Percentiles rank a stretch among this genome's conserved stretches.
phyloP scores from a whole-genome alignment of 2,888 invertebrate genomes.

The Trissoscelio sp. region DNA sequence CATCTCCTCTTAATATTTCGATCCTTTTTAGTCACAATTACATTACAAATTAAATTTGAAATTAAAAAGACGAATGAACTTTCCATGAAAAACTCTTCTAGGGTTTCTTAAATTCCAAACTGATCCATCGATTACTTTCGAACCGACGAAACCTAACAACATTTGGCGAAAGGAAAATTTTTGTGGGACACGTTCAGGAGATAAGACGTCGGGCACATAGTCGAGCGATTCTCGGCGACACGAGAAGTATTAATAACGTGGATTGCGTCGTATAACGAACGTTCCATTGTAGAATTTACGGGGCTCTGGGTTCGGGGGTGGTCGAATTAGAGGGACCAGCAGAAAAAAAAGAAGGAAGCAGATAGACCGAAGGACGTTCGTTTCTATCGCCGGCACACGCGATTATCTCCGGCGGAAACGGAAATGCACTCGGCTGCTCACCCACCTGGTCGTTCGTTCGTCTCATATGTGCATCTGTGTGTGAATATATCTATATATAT shows the following conservation, averaged over 20 bases:
- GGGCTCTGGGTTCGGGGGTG: constrained; percentile 63
- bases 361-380: constrained; percentile 71
- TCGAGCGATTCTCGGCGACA: constrained; percentile 24
- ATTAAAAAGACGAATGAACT: too few relatives aligned
- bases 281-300: constrained; percentile 65
- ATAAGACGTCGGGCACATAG: constrained; percentile 18
- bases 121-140: too few relatives aligned
- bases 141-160: too few relatives aligned
- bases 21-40: too few relatives aligned
- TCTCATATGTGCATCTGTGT: constrained; percentile 24
- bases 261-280: constrained; percentile 53
- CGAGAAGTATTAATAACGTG: constrained; percentile 57
- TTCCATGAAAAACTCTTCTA: too few relatives aligned
- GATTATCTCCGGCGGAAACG: constrained; percentile 82
- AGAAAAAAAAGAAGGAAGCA: constrained; percentile 67
- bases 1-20: too few relatives aligned
- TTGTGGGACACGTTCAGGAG: neutral
- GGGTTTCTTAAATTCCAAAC: too few relatives aligned
- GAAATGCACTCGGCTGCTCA: constrained; percentile 82
- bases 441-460: constrained; percentile 80
- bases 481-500: neutral
- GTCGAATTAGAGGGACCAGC: constrained; percentile 67
- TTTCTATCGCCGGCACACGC: constrained; percentile 72
- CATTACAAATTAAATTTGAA: too few relatives aligned
- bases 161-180: neutral